Percentiles rank a stretch among this genome's conserved stretches.
These are phyloP conservation scores for Osmerus eperlanus DNA, from an alignment of 2,113 vertebrate genomes.

Conservation along the genomic window DNA sequence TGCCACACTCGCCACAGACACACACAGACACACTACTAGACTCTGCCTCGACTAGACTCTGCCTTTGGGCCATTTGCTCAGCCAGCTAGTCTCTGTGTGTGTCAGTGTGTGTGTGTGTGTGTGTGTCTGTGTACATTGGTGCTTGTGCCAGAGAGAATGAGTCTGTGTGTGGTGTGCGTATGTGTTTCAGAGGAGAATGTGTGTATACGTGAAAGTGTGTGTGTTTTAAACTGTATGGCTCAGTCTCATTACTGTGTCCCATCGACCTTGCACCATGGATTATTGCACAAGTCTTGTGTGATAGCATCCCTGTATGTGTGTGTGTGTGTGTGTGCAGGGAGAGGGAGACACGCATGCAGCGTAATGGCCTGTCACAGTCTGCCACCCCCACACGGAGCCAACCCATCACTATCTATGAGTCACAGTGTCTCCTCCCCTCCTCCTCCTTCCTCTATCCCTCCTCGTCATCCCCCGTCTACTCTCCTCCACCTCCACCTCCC, in stretches of 20 bases:
- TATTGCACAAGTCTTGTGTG: too few species aligned
- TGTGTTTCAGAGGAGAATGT: neutral
- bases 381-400: neutral
- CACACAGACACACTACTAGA: too few species aligned
- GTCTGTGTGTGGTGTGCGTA: neutral
- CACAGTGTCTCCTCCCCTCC: neutral
- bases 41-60: too few species aligned
- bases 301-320: neutral
- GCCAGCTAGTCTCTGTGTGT: neutral
- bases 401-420: neutral
- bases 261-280: too few species aligned
- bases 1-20: too few species aligned
- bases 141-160: neutral
- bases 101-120: slow-evolving; percentile 1
- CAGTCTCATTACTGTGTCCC: too few species aligned
- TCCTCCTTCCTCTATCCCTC: neutral
- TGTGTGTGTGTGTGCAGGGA: neutral
- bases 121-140: neutral
- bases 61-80: neutral
- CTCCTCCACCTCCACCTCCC: neutral
- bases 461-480: neutral
- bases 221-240: neutral
- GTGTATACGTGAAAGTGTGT: neutral
- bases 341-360: neutral
- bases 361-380: neutral